Conservation (phyloP, 2,888 invertebrate genomes). For the Drosophila vallismaia region DNA sequence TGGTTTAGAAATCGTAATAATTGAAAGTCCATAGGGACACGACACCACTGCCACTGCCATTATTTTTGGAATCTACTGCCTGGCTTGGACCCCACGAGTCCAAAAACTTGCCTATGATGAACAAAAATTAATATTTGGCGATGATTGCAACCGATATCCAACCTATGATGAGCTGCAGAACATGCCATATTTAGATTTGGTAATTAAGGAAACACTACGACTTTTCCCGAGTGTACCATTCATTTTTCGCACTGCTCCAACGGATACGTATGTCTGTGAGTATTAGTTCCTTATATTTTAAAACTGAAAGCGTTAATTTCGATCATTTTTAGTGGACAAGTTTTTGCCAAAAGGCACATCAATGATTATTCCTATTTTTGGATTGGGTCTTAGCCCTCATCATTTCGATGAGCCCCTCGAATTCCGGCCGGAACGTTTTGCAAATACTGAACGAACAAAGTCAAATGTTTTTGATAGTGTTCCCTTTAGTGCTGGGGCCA, state of each 20-base stretch:
- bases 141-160: not conserved
- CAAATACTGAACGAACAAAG: not conserved
- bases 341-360: not conserved
- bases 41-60: not conserved
- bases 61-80: not conserved
- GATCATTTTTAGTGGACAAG: not conserved
- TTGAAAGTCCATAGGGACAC: not conserved
- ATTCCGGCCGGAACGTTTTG: not conserved
- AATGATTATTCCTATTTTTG: not conserved
- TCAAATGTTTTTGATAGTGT: not conserved
- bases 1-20: not conserved
- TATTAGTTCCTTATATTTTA: not conserved
- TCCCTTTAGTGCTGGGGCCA: not conserved
- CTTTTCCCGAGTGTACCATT: constrained; percentile 1
- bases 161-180: not conserved
- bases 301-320: not conserved
- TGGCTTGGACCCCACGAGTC: not conserved
- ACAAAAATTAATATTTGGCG: not conserved
- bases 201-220: not conserved
- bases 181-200: constrained; percentile 1
- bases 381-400: not conserved
- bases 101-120: not conserved
- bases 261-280: not conserved
- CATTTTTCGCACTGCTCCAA: not conserved
- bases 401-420: not conserved